Evolutionary conservation across 2,797 vertebrate species (phyloP).

Genomic region (Xyrichtys novacula): DNA sequence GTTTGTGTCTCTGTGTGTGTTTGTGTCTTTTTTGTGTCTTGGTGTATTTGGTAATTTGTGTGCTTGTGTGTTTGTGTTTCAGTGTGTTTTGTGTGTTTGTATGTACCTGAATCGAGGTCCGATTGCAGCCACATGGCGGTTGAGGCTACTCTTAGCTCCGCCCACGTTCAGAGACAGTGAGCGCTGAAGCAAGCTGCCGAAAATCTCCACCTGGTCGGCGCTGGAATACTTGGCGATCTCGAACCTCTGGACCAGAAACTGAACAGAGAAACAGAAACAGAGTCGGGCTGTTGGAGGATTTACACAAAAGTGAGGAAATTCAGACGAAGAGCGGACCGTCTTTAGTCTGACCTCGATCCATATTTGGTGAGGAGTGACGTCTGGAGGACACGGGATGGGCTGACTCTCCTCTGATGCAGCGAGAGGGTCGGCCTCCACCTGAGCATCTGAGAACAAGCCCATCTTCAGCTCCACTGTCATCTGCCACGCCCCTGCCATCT

Average conservation of each 20-base stretch:
- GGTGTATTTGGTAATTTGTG: too few relatives aligned
- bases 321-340: too few relatives aligned
- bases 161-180: constrained; percentile 93
- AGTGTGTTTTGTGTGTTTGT: too few relatives aligned
- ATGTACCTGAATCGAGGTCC: constrained; percentile 91
- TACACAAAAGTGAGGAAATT: too few relatives aligned
- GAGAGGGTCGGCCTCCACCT: constrained; percentile 92
- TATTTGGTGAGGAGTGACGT: constrained; percentile 94
- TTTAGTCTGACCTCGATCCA: constrained; percentile 93
- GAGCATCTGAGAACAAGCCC: constrained; percentile 92
- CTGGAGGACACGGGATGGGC: constrained; percentile 92
- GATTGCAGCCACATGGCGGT: constrained; percentile 94
- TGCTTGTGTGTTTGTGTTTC: too few relatives aligned
- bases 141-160: constrained; percentile 90
- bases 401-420: constrained; percentile 97
- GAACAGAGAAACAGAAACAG: constrained; percentile 2
- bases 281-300: too few relatives aligned
- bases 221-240: constrained; percentile 99
- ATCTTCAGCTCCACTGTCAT: constrained; percentile 96
- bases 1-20: too few relatives aligned
- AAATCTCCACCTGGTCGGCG: constrained; percentile 98
- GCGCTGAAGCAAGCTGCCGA: constrained; percentile 93
- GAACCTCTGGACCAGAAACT: constrained; percentile 97
- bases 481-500: constrained; percentile 98
- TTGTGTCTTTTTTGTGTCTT: too few relatives aligned